These are phyloP conservation scores for Sturnira hondurensis DNA, from an alignment of 2,113 vertebrate species.

Conservation along the genomic window DNA sequence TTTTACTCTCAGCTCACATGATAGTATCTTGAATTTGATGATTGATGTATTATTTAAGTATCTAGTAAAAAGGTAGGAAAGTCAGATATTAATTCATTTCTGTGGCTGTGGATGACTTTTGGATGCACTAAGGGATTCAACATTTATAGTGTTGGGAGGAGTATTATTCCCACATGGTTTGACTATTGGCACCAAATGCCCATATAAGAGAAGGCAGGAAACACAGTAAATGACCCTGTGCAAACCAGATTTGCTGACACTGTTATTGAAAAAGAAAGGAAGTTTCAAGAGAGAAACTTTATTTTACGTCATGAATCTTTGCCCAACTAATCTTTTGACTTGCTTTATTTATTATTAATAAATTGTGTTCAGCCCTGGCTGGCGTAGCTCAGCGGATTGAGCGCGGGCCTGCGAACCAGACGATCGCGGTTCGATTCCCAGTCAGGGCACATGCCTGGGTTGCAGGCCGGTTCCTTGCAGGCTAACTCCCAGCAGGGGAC, in stretches of 20 bases:
- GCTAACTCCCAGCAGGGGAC: too few species aligned
- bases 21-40: not conserved
- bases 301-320: not conserved
- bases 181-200: not conserved
- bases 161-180: not conserved
- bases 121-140: not conserved
- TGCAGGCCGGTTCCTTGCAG: too few species aligned
- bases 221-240: not conserved
- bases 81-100: not conserved
- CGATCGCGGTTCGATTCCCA: too few species aligned
- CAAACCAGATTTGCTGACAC: not conserved
- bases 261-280: not conserved
- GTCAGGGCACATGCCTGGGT: too few species aligned
- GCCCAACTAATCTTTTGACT: not conserved
- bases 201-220: not conserved
- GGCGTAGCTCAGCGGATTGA: too few species aligned
- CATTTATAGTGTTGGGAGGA: not conserved
- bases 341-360: not conserved
- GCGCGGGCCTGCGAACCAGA: too few species aligned
- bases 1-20: not conserved
- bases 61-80: not conserved
- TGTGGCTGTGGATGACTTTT: not conserved
- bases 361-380: too few species aligned
- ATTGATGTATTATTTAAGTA: not conserved
- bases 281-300: not conserved